Percentiles rank a stretch among this genome's conserved stretches.
phyloP scores from a whole-genome alignment of 2,888 invertebrate species.

The Ectropis crepuscularia region DNA sequence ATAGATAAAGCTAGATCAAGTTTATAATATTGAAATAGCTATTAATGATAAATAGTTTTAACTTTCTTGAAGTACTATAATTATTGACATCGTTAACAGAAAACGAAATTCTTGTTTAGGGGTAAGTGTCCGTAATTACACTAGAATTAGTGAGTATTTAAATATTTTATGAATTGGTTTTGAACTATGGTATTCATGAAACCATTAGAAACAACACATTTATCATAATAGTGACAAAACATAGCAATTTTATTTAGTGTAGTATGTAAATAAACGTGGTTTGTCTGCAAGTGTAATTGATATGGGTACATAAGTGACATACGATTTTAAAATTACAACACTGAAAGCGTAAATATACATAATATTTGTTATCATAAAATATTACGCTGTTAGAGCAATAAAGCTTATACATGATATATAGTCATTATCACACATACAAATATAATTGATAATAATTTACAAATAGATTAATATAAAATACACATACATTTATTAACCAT shows the following conservation, averaged over 20 bases:
- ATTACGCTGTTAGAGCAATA: constrained; percentile 21
- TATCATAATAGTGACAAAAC: too few relatives aligned
- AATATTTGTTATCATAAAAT: constrained; percentile 30
- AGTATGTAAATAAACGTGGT: not conserved
- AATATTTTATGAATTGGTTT: too few relatives aligned
- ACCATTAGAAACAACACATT: too few relatives aligned
- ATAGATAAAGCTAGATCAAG: too few relatives aligned
- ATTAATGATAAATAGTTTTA: too few relatives aligned
- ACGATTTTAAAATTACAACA: constrained; percentile 28
- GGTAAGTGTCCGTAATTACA: too few relatives aligned
- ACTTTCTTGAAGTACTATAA: too few relatives aligned
- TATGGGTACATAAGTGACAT: not conserved
- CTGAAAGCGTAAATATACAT: constrained; percentile 37
- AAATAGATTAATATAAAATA: not conserved
- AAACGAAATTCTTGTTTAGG: too few relatives aligned
- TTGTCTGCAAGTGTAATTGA: not conserved
- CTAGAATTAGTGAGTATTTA: too few relatives aligned
- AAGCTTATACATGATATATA: constrained; percentile 34
- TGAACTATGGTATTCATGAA: too few relatives aligned
- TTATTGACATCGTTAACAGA: too few relatives aligned
- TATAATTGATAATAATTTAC: not conserved
- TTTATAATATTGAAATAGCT: too few relatives aligned
- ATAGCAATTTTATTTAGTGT: not conserved
- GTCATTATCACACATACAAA: constrained; percentile 18
- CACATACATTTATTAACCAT: constrained; percentile 16